Percentiles rank a stretch among this genome's conserved stretches.
Evolutionary conservation across 1,140 invertebrate genomes (phyloP).

Genomic region (Drosophila lacertosa): DNA sequence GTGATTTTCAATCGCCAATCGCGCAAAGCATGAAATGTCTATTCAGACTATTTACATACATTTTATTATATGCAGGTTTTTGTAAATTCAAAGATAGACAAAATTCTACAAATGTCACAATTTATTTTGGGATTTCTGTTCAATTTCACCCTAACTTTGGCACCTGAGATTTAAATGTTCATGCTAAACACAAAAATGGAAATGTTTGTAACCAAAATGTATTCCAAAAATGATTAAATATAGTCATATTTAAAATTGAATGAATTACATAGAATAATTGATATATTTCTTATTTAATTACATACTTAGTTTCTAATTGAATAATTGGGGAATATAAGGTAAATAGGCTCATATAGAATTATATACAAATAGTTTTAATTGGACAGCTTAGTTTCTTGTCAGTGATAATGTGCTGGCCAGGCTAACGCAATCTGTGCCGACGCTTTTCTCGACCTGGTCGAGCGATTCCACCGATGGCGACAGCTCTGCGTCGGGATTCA

Average conservation of each 20-base stretch:
- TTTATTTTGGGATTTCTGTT: constrained; percentile 2
- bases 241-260: too few species aligned
- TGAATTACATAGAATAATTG: too few species aligned
- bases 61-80: constrained; percentile 21
- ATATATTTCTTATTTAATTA: too few species aligned
- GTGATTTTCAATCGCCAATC: constrained; percentile 6
- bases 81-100: constrained; percentile 52
- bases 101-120: neutral
- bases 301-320: too few species aligned
- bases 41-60: neutral
- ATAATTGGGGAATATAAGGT: too few species aligned
- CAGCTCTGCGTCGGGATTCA: constrained; percentile 81
- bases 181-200: too few species aligned
- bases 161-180: too few species aligned
- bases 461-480: constrained; percentile 53
- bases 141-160: neutral
- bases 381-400: constrained; percentile 7
- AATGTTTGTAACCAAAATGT: too few species aligned
- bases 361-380: neutral
- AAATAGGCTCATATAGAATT: neutral
- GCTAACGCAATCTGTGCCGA: constrained; percentile 56
- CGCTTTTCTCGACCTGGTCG: constrained; percentile 38
- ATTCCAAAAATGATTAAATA: too few species aligned
- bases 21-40: constrained; percentile 9
- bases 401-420: constrained; percentile 54